phyloP scores from a whole-genome alignment of 2,888 invertebrate genomes.

The Cryptocheilus praepositus region DNA sequence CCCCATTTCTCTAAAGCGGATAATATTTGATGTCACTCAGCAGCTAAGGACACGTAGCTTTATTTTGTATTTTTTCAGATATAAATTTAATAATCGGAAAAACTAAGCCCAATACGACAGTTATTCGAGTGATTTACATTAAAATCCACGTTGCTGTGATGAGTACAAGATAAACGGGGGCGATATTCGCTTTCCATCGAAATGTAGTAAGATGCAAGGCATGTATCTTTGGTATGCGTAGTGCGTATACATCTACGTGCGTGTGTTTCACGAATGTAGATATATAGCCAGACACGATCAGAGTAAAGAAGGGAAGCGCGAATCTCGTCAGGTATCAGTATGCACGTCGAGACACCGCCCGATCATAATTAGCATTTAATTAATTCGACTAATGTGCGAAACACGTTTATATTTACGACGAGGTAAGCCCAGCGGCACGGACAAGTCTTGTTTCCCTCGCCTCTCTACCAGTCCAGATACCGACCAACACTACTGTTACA shows the following conservation, averaged over 20 bases:
- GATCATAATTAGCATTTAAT: conserved; percentile 71
- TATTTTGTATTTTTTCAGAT: too few relatives aligned
- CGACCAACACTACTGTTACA: neutral
- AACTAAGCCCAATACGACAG: too few relatives aligned
- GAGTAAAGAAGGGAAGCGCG: conserved; percentile 27
- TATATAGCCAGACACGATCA: neutral
- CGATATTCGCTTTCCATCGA: conserved; percentile 36
- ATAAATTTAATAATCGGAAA: too few relatives aligned
- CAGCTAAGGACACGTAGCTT: too few relatives aligned
- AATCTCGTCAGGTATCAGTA: conserved; percentile 54
- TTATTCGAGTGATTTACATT: conserved; percentile 39
- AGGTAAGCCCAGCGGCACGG: conserved; percentile 43
- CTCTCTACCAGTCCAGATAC: neutral
- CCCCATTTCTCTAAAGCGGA: too few relatives aligned
- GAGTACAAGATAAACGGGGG: conserved; percentile 9
- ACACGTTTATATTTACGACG: conserved; percentile 64
- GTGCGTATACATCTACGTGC: conserved; percentile 3
- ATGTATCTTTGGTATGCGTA: conserved; percentile 32
- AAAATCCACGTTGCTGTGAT: conserved; percentile 30
- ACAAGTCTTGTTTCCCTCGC: conserved; percentile 40
- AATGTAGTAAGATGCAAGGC: conserved; percentile 59
- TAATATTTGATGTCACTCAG: too few relatives aligned
- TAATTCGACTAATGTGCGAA: conserved; percentile 69
- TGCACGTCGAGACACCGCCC: conserved; percentile 54
- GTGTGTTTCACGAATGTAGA: conserved; percentile 12